A percentile compares a stretch with the other conserved stretches of the same genome.
phyloP scores from a whole-genome alignment of 2,797 vertebrate species.

The Paedocypris micromegethes region DNA sequence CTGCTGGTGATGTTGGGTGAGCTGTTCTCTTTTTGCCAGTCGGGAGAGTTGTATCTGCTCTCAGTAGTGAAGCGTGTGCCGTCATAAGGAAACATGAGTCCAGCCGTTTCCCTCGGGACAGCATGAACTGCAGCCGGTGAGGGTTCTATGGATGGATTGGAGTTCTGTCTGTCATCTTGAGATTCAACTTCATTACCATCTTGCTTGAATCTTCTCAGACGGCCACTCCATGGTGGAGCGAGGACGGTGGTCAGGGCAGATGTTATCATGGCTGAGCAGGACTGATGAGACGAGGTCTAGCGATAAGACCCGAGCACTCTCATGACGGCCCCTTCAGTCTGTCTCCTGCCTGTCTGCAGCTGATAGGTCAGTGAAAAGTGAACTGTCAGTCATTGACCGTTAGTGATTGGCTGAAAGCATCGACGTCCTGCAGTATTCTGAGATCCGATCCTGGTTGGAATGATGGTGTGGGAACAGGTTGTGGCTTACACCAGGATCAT shows the following conservation, averaged over 20 bases:
- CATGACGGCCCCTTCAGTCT: too few relatives aligned
- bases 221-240: constrained; percentile 62
- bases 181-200: constrained; percentile 40
- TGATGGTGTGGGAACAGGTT: too few relatives aligned
- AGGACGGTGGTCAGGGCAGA: constrained; percentile 69
- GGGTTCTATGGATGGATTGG: constrained; percentile 24
- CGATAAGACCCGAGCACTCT: neutral
- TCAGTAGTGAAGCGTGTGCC: constrained; percentile 44
- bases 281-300: constrained; percentile 5
- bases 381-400: too few relatives aligned
- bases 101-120: constrained; percentile 29
- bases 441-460: too few relatives aligned
- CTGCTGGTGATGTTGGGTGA: constrained; percentile 45
- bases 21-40: constrained; percentile 58
- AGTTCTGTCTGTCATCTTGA: constrained; percentile 47
- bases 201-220: constrained; percentile 57
- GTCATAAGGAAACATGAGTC: constrained; percentile 40
- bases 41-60: constrained; percentile 50
- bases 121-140: constrained; percentile 36
- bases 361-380: too few relatives aligned
- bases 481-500: too few relatives aligned
- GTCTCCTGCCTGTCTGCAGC: too few relatives aligned
- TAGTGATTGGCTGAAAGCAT: too few relatives aligned
- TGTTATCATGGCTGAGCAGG: constrained; percentile 61
- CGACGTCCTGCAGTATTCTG: too few relatives aligned